A percentile compares a stretch with the other conserved stretches of the same genome.
phyloP scores from a whole-genome alignment of 2,113 vertebrate species.

The Cephalopholis sonnerati region DNA sequence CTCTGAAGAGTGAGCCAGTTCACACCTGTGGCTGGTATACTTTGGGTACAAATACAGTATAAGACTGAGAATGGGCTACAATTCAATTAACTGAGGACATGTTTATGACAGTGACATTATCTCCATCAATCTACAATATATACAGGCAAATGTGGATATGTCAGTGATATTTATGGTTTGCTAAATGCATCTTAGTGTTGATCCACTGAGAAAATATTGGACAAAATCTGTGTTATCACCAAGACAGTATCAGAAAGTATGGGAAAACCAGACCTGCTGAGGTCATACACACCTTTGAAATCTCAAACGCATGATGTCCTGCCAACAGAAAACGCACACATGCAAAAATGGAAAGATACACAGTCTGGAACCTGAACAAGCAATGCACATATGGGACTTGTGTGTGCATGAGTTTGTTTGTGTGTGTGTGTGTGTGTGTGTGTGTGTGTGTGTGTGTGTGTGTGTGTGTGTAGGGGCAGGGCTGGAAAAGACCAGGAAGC shows the following conservation, averaged over 20 bases:
- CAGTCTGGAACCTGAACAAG: not conserved
- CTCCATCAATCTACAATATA: not conserved
- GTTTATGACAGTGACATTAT: not conserved
- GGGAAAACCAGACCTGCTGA: constrained; percentile 28
- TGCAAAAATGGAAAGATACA: constrained; percentile 3
- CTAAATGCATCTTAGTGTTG: not conserved
- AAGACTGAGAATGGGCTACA: not conserved
- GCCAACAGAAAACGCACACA: constrained; percentile 14
- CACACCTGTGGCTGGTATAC: constrained; percentile 13
- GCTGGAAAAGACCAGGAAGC: constrained; percentile 26
- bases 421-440: not conserved
- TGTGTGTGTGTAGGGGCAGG: not conserved
- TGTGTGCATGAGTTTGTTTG: not conserved
- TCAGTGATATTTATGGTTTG: not conserved
- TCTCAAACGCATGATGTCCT: constrained; percentile 10
- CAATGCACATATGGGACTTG: not conserved
- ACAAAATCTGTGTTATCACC: not conserved
- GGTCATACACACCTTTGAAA: constrained; percentile 35
- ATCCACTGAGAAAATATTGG: constrained; percentile 1
- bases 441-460: not conserved
- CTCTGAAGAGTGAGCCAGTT: constrained; percentile 12
- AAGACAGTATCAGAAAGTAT: constrained; percentile 1
- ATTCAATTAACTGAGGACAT: not conserved
- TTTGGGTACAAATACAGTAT: not conserved
- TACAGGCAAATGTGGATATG: not conserved